Evolutionary conservation across 1,140 invertebrate species (phyloP).

Genomic region (Bombus confusus): DNA sequence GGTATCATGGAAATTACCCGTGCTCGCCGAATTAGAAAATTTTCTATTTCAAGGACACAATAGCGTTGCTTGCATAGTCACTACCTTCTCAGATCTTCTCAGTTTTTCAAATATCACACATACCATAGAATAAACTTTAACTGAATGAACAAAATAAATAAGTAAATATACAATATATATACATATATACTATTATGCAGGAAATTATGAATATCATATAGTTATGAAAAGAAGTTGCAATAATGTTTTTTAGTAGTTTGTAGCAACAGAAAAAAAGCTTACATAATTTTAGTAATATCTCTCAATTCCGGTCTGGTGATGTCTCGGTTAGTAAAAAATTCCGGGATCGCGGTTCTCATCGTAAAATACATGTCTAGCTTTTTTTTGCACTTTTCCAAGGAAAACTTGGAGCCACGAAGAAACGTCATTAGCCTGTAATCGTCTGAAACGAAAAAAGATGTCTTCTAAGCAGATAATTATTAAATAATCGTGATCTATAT

Average conservation of each 20-base stretch:
- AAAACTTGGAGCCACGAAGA: slow-evolving; percentile 92
- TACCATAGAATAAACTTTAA: neutral
- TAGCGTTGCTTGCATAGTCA: no score
- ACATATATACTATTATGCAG: neutral
- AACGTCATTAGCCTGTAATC: slow-evolving; percentile 89
- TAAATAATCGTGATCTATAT: no score
- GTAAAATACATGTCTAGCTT: slow-evolving; percentile 93
- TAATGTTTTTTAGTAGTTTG: neutral
- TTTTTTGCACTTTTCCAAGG: slow-evolving; percentile 90
- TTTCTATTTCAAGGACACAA: no score
- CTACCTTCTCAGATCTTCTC: no score
- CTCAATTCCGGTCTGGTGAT: slow-evolving; percentile 87
- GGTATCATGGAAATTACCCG: neutral
- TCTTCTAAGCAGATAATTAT: fast-evolving
- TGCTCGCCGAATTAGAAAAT: no score
- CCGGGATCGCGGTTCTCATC: slow-evolving; percentile 91
- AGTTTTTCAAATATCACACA: no score
- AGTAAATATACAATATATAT: neutral
- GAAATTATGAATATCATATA: neutral
- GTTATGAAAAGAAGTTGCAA: neutral
- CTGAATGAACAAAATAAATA: neutral
- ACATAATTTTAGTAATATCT: slow-evolving; percentile 88
- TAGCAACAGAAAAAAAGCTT: slow-evolving; percentile 77
- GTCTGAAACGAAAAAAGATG: slow-evolving; percentile 81
- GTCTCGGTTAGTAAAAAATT: slow-evolving; percentile 91